Evolutionary conservation across 2,113 vertebrate genomes (phyloP).

Genomic region (Chrysochloris asiatica): DNA sequence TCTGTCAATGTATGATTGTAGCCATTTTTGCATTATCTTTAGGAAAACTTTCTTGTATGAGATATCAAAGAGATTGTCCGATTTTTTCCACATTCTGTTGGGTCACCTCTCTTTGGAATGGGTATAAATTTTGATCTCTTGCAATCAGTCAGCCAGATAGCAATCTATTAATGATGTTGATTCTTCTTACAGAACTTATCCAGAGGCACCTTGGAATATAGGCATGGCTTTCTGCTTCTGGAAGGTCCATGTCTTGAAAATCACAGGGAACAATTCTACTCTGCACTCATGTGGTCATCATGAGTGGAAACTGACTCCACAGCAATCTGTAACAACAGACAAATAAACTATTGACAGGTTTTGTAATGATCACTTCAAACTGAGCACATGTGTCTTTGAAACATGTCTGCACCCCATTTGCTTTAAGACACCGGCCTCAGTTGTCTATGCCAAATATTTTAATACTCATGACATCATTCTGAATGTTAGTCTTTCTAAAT

Average conservation of each 20-base stretch:
- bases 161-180: not conserved
- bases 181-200: not conserved
- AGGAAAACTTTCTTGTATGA: too few relatives aligned
- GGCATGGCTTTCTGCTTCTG: not conserved
- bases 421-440: slow-evolving; percentile 6
- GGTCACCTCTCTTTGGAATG: too few relatives aligned
- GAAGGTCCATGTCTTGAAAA: not conserved
- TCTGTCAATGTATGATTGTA: too few relatives aligned
- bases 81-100: too few relatives aligned
- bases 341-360: slow-evolving; percentile 26
- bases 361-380: not conserved
- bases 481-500: slow-evolving; percentile 52
- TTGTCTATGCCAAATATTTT: slow-evolving; percentile 14
- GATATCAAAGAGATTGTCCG: too few relatives aligned
- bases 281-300: not conserved
- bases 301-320: not conserved
- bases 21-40: too few relatives aligned
- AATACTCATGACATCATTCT: slow-evolving; percentile 22
- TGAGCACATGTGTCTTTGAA: not conserved
- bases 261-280: not conserved
- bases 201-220: not conserved
- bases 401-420: not conserved
- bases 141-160: too few relatives aligned
- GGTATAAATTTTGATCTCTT: too few relatives aligned
- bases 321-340: not conserved